A percentile compares a stretch with the other conserved stretches of the same genome.
Conservation (phyloP, 1,140 invertebrate genomes). For the Monochamus saltuarius region DNA sequence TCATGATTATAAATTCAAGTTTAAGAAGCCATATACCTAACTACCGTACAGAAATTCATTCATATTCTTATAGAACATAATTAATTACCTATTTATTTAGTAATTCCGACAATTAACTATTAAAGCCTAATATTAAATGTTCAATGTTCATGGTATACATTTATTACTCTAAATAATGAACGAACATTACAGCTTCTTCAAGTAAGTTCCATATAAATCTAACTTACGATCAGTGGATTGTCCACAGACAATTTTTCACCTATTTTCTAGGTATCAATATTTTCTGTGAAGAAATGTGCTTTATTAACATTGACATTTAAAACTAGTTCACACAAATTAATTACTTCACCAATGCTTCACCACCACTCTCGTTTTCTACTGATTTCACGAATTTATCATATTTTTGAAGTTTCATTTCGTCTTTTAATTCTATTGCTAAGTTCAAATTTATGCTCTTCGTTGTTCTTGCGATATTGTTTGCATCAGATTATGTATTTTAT, state of each 20-base stretch:
- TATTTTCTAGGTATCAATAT: constrained; percentile 75
- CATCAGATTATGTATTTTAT: constrained; percentile 72
- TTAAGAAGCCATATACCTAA: too few relatives aligned
- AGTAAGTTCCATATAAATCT: constrained; percentile 67
- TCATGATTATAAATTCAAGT: too few relatives aligned
- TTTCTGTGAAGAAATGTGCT: constrained; percentile 69
- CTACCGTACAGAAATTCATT: too few relatives aligned
- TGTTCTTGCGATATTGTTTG: constrained; percentile 71
- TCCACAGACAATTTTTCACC: constrained; percentile 79
- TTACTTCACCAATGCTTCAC: constrained; percentile 77
- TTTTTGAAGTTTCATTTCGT: constrained; percentile 69
- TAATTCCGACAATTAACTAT: too few relatives aligned
- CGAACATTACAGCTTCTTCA: too few relatives aligned
- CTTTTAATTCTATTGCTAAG: constrained; percentile 75
- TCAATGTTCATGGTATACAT: too few relatives aligned
- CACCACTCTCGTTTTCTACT: constrained; percentile 78
- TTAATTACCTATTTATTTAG: too few relatives aligned
- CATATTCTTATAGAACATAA: too few relatives aligned
- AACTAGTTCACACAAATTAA: constrained; percentile 81
- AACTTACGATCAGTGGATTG: constrained; percentile 73
- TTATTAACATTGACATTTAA: constrained; percentile 71
- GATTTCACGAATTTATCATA: constrained; percentile 76
- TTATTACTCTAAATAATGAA: too few relatives aligned
- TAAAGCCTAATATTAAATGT: too few relatives aligned
- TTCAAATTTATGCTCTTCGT: constrained; percentile 70